Base-by-base conservation (phyloP, 1,140 invertebrate genomes). In the Drosophila santomea region DNA sequence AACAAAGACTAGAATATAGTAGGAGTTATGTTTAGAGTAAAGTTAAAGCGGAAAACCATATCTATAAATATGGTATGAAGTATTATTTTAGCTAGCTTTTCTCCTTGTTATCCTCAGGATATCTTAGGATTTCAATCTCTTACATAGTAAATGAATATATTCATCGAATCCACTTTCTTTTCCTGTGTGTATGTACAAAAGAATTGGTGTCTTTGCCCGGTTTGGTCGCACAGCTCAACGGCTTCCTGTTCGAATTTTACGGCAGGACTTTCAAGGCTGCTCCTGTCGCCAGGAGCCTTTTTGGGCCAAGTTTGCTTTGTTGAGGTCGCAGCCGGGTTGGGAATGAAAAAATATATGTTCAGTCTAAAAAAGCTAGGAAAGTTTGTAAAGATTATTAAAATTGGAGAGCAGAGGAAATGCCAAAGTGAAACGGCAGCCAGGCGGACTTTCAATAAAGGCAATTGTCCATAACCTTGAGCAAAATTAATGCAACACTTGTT, bases 371-470 rank as follows among this genome's bases (percentile, higher is more conserved):
- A 58, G 64, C 69, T 71, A 44, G 28, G 28, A 48, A 48, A 71
- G 52, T 48, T 69, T 48, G 17, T 20, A 58, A 50, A 64, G 64
- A 41, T 71, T 71, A 71, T 71, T 71, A 71, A 71, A 71, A 71
- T 69, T 56, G 44, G 39, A 25, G 8, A 36, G 41, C 15, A 8
- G 47, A 35, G 38, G 14, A 43, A 57, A 12, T 12, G 12, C 57
- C 48, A 17, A 71, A 69, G 57, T 69, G 41, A 63, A 52, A 43
- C n/a, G 60, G 20, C 4, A 66, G 47, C 36, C 12, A 28, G 56
- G 36, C 41, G 61, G 56, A 28, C 32, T 41, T 14, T 35, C 17
- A 32, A 28, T 20, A 55, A 55, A 12, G 50, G 39, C 51, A 54
- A 63, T 63, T 23, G 60, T 15, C 50, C 17, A 15, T 51, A 35